phyloP scores from a whole-genome alignment of 2,797 vertebrate species.

The Gallinago nigripennis region DNA sequence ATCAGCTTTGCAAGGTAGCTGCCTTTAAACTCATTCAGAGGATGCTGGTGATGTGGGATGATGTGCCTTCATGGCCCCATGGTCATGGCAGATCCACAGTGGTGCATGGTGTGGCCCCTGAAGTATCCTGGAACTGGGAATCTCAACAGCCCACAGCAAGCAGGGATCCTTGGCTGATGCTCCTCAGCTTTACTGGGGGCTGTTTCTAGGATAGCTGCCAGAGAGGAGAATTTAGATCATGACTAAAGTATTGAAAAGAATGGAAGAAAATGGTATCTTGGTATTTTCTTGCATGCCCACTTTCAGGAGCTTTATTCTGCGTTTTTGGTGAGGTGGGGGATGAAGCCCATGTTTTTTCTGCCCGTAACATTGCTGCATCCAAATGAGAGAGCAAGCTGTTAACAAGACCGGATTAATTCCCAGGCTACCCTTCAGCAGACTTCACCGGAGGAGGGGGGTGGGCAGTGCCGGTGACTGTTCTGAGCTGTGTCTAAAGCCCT shows the following conservation, averaged over 20 bases:
- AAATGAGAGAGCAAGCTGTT: not conserved
- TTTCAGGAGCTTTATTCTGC: not conserved
- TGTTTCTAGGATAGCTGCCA: not conserved
- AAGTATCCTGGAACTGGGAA: not conserved
- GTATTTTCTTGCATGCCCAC: accelerated
- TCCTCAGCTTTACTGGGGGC: not conserved
- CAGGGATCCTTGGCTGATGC: not conserved
- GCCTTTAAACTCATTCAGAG: not conserved
- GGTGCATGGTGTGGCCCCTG: accelerated
- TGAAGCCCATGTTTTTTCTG: not conserved
- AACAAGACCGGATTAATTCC: not conserved
- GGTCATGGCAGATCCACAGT: accelerated
- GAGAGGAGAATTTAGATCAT: not conserved
- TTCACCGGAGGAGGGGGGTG: not conserved
- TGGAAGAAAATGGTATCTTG: not conserved
- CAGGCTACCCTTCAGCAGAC: not conserved
- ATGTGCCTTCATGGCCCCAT: not conserved
- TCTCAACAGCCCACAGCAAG: accelerated
- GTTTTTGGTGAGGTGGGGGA: not conserved
- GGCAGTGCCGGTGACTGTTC: not conserved
- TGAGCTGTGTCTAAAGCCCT: not conserved
- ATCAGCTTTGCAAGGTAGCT: not conserved
- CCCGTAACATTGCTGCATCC: not conserved
- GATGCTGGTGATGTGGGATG: not conserved
- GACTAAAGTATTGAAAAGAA: not conserved